Evolutionary conservation across 2,888 invertebrate genomes (phyloP).

Genomic region (Margaritifera margaritifera): DNA sequence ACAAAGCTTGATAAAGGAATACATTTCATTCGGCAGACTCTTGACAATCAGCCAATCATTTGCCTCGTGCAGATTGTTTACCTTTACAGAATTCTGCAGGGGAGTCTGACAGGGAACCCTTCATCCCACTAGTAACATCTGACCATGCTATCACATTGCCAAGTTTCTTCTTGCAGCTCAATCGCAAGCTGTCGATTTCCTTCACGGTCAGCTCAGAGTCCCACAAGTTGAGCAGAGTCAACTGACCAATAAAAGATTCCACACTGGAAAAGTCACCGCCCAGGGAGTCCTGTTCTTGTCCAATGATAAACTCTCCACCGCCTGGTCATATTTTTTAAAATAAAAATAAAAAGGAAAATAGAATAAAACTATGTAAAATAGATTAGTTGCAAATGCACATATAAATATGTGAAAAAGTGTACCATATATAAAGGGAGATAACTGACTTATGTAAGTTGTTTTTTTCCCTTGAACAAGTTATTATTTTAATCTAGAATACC

Average conservation of each 20-base stretch:
- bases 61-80: constrained; percentile 33
- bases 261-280: constrained; percentile 80
- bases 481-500: no score
- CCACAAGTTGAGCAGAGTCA: constrained; percentile 80
- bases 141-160: constrained; percentile 80
- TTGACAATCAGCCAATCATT: no score
- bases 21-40: no score
- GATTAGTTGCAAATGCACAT: no score
- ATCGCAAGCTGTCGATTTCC: constrained; percentile 71
- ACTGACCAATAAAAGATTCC: constrained; percentile 80
- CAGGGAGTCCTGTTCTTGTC: constrained; percentile 81
- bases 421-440: no score
- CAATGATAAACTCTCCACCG: constrained; percentile 79
- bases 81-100: constrained; percentile 78
- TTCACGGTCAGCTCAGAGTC: constrained; percentile 73
- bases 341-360: not conserved
- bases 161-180: constrained; percentile 72
- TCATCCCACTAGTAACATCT: constrained; percentile 76
- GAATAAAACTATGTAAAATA: not conserved
- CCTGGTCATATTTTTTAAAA: constrained; percentile 44
- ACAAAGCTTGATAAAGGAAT: no score
- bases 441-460: no score
- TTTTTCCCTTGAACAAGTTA: no score
- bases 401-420: no score
- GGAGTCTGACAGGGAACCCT: constrained; percentile 76